Conservation (phyloP, 35 echinoderm and acorn worm genomes). For the Ophioderma brevispina region DNA sequence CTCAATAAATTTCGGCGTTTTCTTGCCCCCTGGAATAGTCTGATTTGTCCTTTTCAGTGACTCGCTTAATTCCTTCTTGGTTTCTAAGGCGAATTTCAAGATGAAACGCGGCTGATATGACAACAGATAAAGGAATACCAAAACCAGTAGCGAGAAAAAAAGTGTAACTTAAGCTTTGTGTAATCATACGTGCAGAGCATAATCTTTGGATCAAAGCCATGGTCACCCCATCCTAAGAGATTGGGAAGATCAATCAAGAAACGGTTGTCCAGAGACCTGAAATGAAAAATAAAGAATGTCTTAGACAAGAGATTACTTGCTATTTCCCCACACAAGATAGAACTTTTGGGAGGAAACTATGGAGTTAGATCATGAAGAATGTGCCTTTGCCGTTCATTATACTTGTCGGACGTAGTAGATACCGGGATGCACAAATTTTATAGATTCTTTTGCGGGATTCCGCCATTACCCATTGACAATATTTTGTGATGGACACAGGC, state of each 20-base stretch:
- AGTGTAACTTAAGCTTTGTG: constrained; percentile 68
- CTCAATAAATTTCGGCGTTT: not conserved
- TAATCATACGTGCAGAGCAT: constrained; percentile 91
- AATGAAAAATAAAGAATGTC: too few species aligned
- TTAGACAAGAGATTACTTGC: too few species aligned
- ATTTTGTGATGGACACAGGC: too few species aligned
- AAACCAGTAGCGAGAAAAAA: constrained; percentile 60
- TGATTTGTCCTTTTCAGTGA: not conserved
- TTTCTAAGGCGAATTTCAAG: constrained; percentile 45
- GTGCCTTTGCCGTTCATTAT: too few species aligned
- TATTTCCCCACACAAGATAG: too few species aligned
- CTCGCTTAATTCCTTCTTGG: not conserved
- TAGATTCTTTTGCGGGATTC: too few species aligned
- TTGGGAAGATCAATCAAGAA: constrained; percentile 75
- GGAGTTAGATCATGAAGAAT: too few species aligned
- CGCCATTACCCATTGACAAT: too few species aligned
- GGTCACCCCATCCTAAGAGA: constrained; percentile 71
- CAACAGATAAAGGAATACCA: constrained; percentile 25
- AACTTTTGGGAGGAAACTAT: too few species aligned
- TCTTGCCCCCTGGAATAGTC: not conserved
- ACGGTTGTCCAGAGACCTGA: constrained; percentile 48
- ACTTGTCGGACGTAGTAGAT: too few species aligned
- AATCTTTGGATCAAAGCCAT: constrained; percentile 67
- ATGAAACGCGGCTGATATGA: constrained; percentile 65
- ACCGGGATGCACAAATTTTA: too few species aligned